Percentiles rank a stretch among this genome's conserved stretches.
phyloP scores from a whole-genome alignment of 2,113 vertebrate species.

The Morone saxatilis region DNA sequence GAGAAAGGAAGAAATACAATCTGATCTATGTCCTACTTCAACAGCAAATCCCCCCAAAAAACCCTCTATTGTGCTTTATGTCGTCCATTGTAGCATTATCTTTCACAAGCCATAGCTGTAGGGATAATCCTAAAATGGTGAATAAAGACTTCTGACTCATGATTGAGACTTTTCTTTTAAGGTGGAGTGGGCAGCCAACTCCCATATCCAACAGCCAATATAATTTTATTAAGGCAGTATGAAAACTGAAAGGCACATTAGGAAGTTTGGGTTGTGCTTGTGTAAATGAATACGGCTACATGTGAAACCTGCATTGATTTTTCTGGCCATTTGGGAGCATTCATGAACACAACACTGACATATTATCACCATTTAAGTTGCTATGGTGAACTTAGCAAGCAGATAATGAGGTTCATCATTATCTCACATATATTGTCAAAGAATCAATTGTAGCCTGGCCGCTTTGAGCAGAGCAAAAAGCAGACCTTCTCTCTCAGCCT shows the following conservation, averaged over 20 bases:
- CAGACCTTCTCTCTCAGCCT: not conserved
- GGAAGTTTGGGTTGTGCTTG: not conserved
- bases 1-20: slow-evolving; percentile 18
- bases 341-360: too few species aligned
- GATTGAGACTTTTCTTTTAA: not conserved
- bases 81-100: slow-evolving; percentile 23
- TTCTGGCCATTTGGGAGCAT: not conserved
- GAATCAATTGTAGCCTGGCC: too few species aligned
- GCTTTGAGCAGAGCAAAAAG: not conserved
- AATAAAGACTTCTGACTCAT: slow-evolving; percentile 15
- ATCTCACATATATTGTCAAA: too few species aligned
- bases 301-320: not conserved
- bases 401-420: not conserved
- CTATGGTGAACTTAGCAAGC: too few species aligned
- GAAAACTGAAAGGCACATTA: not conserved
- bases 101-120: slow-evolving; percentile 38
- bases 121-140: slow-evolving; percentile 26
- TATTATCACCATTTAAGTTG: too few species aligned
- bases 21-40: slow-evolving; percentile 34
- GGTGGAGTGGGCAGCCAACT: not conserved
- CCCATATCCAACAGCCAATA: not conserved
- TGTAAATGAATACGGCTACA: not conserved
- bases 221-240: not conserved
- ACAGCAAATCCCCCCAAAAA: not conserved
- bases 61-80: not conserved